These are phyloP conservation scores for Zoroaster sp. DNA, from an alignment of 53 echinoderm and acorn worm species.

Conservation along the genomic window DNA sequence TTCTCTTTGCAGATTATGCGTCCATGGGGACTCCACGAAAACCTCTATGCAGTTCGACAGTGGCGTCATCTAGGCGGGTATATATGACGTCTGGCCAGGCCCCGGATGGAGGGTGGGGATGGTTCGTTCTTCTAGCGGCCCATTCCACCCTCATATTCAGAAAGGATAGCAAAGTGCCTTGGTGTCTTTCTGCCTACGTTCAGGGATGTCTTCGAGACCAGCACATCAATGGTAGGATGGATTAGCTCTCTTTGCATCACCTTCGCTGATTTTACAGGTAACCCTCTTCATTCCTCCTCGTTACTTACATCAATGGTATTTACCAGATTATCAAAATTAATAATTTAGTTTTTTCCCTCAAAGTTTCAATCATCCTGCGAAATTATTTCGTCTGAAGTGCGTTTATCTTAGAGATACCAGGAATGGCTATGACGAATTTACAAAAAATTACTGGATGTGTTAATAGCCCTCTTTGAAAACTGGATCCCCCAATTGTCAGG, in stretches of 20 bases:
- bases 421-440: too few species aligned
- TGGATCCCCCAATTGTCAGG: too few species aligned
- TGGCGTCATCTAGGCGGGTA: background rate
- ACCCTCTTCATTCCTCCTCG: too few species aligned
- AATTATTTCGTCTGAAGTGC: too few species aligned
- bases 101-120: constrained; percentile 83
- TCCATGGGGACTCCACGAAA: background rate
- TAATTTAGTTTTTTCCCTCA: too few species aligned
- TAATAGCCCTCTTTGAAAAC: too few species aligned
- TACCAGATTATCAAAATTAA: too few species aligned
- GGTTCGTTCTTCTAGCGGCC: constrained; percentile 88
- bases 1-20: constrained; percentile 15
- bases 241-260: constrained; percentile 89
- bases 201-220: constrained; percentile 70
- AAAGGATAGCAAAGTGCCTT: constrained; percentile 94
- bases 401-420: too few species aligned
- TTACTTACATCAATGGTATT: too few species aligned
- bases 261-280: constrained; percentile 90
- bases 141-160: constrained; percentile 89
- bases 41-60: background rate
- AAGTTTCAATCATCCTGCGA: too few species aligned
- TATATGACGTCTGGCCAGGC: background rate
- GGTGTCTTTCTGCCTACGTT: constrained; percentile 91
- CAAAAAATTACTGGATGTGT: too few species aligned
- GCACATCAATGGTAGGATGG: constrained; percentile 82